phyloP scores from a whole-genome alignment of 2,888 invertebrate species.

The Keiferia lycopersicella region DNA sequence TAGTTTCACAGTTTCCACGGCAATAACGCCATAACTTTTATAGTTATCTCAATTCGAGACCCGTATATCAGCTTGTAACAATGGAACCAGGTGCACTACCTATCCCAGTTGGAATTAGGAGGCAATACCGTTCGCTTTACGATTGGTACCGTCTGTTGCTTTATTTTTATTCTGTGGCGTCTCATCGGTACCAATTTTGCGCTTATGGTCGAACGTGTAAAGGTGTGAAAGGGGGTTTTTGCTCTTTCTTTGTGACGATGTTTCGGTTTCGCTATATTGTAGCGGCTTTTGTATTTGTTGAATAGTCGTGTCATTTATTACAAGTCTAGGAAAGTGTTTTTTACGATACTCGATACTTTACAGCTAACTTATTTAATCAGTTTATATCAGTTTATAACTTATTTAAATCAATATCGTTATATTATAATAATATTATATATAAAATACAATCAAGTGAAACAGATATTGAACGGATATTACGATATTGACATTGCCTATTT shows the following conservation, averaged over 20 bases:
- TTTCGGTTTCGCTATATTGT: neutral
- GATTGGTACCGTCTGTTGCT: constrained; percentile 42
- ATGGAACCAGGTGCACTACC: constrained; percentile 62
- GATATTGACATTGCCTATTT: too few relatives aligned
- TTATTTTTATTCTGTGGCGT: constrained; percentile 32
- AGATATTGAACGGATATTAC: too few relatives aligned
- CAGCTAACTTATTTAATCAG: too few relatives aligned
- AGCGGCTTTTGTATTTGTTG: too few relatives aligned
- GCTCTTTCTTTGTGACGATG: neutral
- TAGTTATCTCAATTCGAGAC: constrained; percentile 43
- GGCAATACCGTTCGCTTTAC: constrained; percentile 65
- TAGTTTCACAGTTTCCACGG: constrained; percentile 12
- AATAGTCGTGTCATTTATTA: too few relatives aligned
- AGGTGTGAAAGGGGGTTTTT: constrained; percentile 10
- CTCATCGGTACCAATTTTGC: constrained; percentile 20
- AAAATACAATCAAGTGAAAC: too few relatives aligned
- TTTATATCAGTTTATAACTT: too few relatives aligned
- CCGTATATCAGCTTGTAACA: constrained; percentile 60
- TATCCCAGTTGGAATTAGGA: constrained; percentile 68
- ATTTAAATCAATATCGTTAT: too few relatives aligned
- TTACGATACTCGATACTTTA: too few relatives aligned
- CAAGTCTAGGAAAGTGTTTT: too few relatives aligned
- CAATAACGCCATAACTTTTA: constrained; percentile 30
- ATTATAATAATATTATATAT: too few relatives aligned
- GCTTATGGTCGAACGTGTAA: constrained; percentile 19